Percentiles rank a stretch among this genome's conserved stretches.
phyloP scores from a whole-genome alignment of 1,140 invertebrate genomes.

The Melipona quadrifasciata region DNA sequence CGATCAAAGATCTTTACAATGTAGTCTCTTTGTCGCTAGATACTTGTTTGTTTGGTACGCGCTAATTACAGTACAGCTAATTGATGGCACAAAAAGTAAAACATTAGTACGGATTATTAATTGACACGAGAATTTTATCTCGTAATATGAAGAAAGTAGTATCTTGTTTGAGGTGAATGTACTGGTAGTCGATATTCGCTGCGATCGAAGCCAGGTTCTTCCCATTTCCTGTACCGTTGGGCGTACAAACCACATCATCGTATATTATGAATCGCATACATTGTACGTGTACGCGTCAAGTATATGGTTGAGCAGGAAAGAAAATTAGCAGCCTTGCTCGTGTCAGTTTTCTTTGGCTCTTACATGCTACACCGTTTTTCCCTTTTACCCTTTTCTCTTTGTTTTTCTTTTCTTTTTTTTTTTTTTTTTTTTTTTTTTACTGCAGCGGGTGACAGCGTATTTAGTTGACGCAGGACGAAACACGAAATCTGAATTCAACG shows the following conservation, averaged over 20 bases:
- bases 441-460: background rate
- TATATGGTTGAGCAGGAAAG: conserved; percentile 10
- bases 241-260: conserved; percentile 43
- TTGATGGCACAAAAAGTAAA: background rate
- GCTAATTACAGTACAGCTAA: background rate
- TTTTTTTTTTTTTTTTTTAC: background rate
- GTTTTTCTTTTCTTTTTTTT: background rate
- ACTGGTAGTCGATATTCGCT: conserved; percentile 53
- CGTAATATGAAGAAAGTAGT: background rate
- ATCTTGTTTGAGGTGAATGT: conserved; percentile 6
- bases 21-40: background rate
- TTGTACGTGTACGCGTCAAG: conserved; percentile 23
- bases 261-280: conserved; percentile 42
- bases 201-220: conserved; percentile 40
- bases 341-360: background rate
- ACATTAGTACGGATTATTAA: conserved; percentile 2
- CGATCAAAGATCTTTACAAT: background rate
- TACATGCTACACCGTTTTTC: background rate
- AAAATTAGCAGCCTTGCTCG: conserved; percentile 30
- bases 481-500: background rate
- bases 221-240: conserved; percentile 36
- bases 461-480: background rate
- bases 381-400: background rate
- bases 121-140: conserved; percentile 18
- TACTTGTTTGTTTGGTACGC: background rate